A percentile compares a stretch with the other conserved stretches of the same genome.
phyloP scores from a whole-genome alignment of 2,888 invertebrate species.

The Rhingia rostrata region DNA sequence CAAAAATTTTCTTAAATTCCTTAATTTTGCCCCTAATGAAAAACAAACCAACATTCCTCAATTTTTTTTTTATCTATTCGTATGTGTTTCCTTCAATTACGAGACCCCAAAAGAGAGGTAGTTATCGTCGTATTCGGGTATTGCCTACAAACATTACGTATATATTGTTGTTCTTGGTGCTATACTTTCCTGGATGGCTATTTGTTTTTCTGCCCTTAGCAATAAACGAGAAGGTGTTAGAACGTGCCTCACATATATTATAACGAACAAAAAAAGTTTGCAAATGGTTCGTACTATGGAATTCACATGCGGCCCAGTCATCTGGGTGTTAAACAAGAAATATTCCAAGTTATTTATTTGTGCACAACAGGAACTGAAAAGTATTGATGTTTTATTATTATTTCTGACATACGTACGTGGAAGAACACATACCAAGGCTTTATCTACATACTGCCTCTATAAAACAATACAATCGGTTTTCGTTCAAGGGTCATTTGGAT shows the following conservation, averaged over 20 bases:
- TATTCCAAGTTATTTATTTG: constrained; percentile 39
- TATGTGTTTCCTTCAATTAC: constrained; percentile 24
- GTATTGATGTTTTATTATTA: constrained; percentile 43
- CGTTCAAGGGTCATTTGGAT: constrained; percentile 38
- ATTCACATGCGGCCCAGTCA: background rate
- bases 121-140: constrained; percentile 2
- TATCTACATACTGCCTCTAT: background rate
- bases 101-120: constrained; percentile 3
- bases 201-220: constrained; percentile 54
- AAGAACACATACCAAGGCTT: background rate
- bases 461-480: constrained; percentile 28
- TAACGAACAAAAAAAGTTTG: constrained; percentile 49
- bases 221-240: constrained; percentile 70
- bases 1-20: constrained; percentile 60
- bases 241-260: constrained; percentile 67
- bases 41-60: constrained; percentile 65
- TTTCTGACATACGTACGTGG: background rate
- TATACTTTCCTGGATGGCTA: constrained; percentile 37
- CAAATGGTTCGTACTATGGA: constrained; percentile 29
- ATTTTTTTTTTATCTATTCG: constrained; percentile 11
- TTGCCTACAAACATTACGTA: background rate
- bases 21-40: constrained; percentile 55
- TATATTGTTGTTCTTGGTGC: constrained; percentile 27
- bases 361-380: constrained; percentile 23
- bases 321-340: constrained; percentile 20